Evolutionary conservation across 2,113 vertebrate genomes (phyloP).

Genomic region (Geococcyx californianus): DNA sequence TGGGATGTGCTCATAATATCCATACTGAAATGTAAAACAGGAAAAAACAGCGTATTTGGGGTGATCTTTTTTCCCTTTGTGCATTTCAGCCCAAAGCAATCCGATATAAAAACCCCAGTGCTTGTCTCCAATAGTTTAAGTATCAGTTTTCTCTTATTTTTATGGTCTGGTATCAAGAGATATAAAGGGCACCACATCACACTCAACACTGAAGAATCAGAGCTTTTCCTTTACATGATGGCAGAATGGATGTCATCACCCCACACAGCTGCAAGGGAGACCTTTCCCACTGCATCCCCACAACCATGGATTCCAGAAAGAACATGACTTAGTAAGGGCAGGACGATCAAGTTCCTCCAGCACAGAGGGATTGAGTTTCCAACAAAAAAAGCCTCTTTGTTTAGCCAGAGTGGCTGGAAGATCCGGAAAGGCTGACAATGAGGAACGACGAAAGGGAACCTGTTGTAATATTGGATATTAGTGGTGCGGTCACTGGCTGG

Average conservation of each 20-base stretch:
- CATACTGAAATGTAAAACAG: background rate
- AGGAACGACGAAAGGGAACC: background rate
- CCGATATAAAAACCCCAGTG: background rate
- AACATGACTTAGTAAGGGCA: background rate
- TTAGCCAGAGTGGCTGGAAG: background rate
- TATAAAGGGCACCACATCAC: background rate
- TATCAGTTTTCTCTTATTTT: background rate
- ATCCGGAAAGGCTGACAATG: background rate
- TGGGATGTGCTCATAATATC: background rate
- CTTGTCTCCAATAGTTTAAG: background rate
- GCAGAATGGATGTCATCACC: background rate
- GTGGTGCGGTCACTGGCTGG: background rate
- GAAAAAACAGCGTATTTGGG: background rate
- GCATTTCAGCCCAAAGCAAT: background rate
- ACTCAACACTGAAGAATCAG: background rate
- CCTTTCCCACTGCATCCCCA: background rate
- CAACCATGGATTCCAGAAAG: background rate
- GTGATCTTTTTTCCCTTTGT: background rate
- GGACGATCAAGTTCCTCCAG: background rate
- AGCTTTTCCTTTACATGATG: background rate
- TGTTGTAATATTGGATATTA: no score
- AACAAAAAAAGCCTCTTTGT: background rate
- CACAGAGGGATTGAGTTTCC: background rate
- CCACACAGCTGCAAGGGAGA: fast-evolving
- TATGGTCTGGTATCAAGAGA: background rate